phyloP scores from a whole-genome alignment of 2,113 vertebrate genomes.

The Marmota flaviventris region DNA sequence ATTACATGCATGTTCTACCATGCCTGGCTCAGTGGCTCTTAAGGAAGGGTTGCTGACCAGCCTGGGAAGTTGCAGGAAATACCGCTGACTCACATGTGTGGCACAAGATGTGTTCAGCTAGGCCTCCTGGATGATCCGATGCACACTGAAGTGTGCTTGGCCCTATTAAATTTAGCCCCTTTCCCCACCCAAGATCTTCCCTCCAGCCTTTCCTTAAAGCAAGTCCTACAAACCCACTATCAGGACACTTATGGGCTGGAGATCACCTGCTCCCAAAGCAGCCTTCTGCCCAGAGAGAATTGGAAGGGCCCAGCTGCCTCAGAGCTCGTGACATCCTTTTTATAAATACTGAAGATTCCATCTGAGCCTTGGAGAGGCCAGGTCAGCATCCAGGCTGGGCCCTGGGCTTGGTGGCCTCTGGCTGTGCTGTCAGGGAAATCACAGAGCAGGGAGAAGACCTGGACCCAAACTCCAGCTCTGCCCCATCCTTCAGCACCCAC shows the following conservation, averaged over 20 bases:
- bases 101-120: accelerated
- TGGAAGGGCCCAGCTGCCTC: accelerated
- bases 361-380: not conserved
- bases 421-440: not conserved
- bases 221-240: too few relatives aligned
- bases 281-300: not conserved
- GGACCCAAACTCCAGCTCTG: not conserved
- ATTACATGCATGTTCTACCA: too few relatives aligned
- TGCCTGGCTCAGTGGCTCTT: not conserved
- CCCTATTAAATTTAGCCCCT: accelerated
- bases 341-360: accelerated
- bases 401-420: not conserved
- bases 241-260: accelerated
- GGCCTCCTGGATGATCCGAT: accelerated
- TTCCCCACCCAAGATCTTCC: not conserved
- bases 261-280: accelerated
- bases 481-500: not conserved
- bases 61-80: too few relatives aligned
- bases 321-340: not conserved
- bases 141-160: accelerated
- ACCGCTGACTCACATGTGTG: not conserved
- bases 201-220: not conserved
- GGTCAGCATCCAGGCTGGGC: not conserved
- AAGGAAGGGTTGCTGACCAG: not conserved
- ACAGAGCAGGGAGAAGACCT: not conserved